These are phyloP conservation scores for Neotoma lepida DNA, from an alignment of 2,113 vertebrate species.

Conservation along the genomic window DNA sequence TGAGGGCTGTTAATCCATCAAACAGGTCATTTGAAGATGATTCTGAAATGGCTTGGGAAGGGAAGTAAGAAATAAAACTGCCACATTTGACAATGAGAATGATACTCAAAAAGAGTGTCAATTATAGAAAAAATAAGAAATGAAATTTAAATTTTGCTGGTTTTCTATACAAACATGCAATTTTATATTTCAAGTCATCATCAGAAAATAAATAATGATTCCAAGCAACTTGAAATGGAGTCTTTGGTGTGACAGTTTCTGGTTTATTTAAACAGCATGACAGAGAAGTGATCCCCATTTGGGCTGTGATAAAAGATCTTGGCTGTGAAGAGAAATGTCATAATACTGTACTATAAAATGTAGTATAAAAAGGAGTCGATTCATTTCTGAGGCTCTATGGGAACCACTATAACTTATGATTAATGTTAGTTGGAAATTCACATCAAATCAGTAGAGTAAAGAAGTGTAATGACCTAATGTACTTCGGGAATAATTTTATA, in stretches of 20 bases:
- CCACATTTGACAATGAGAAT: not conserved
- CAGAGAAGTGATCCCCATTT: not conserved
- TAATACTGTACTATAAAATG: not conserved
- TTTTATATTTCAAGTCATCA: constrained; percentile 12
- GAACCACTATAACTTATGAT: not conserved
- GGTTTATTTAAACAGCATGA: not conserved
- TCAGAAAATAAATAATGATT: not conserved
- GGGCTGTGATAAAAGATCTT: not conserved
- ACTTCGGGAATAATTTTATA: not conserved
- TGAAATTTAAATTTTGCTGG: not conserved
- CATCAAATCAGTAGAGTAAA: not conserved
- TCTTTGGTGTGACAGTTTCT: not conserved
- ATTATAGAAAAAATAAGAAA: not conserved
- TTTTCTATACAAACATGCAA: not conserved
- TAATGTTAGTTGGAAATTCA: not conserved
- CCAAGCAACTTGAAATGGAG: not conserved
- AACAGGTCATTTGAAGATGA: not conserved
- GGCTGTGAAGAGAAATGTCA: not conserved
- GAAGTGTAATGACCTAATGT: not conserved
- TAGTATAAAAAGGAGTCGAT: not conserved
- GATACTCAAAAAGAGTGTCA: not conserved
- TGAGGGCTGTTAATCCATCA: not conserved
- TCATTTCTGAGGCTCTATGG: not conserved
- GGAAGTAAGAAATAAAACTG: not conserved
- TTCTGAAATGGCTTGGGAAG: not conserved